These are phyloP conservation scores for Nixonia krombeini DNA, from an alignment of 1,140 invertebrate genomes.

Conservation along the genomic window DNA sequence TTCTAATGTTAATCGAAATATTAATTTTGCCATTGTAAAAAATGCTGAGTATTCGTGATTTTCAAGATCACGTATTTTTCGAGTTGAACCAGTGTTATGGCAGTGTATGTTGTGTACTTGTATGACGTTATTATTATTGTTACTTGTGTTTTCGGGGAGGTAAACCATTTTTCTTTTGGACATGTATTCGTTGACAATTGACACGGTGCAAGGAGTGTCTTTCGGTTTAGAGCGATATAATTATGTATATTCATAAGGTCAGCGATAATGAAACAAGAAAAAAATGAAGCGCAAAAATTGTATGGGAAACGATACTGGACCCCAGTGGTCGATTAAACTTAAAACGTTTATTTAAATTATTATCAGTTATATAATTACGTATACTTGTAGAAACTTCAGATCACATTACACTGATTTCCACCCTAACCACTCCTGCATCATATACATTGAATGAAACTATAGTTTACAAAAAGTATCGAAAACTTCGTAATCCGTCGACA, in stretches of 20 bases:
- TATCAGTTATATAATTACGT: slow-evolving; percentile 43
- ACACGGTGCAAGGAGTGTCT: slow-evolving; percentile 34
- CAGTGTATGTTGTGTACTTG: slow-evolving; percentile 56
- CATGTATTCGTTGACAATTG: slow-evolving; percentile 27
- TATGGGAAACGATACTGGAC: slow-evolving; percentile 31
- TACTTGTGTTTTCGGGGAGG: slow-evolving; percentile 7
- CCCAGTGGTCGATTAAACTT: slow-evolving; percentile 49
- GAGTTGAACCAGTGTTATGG: slow-evolving; percentile 36
- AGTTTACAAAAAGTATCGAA: slow-evolving; percentile 26
- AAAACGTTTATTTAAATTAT: slow-evolving; percentile 61
- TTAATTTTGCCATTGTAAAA: no score
- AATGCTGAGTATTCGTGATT: slow-evolving; percentile 27
- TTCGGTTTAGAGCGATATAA: slow-evolving; percentile 41
- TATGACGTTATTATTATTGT: slow-evolving; percentile 59
- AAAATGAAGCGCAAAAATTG: slow-evolving; percentile 16
- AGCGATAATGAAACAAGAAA: slow-evolving; percentile 31
- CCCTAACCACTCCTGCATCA: slow-evolving; percentile 45
- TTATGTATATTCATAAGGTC: slow-evolving; percentile 43
- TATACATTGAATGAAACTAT: slow-evolving; percentile 49
- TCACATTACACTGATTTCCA: slow-evolving; percentile 43
- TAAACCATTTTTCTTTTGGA: slow-evolving; percentile 1
- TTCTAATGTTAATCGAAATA: no score
- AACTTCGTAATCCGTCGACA: no score
- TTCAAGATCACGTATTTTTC: slow-evolving; percentile 32
- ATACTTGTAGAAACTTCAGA: slow-evolving; percentile 55